Evolutionary conservation across 2,113 vertebrate genomes (phyloP).

Genomic region (Ptilorrhoa leucosticta): DNA sequence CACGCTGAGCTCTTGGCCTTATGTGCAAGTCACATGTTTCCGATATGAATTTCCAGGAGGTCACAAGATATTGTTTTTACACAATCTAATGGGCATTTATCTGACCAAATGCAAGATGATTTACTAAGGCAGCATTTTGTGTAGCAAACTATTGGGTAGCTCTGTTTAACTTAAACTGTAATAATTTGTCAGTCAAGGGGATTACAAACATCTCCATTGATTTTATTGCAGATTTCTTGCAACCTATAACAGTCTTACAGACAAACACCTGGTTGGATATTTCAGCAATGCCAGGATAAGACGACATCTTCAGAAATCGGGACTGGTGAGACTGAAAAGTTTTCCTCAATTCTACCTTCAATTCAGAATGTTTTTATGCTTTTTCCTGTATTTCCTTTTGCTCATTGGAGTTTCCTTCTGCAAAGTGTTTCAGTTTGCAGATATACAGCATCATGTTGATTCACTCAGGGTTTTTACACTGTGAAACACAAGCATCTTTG

Average conservation of each 20-base stretch:
- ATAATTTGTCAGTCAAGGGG: not conserved
- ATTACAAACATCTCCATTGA: not conserved
- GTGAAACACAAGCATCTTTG: not conserved
- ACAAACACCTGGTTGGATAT: constrained; percentile 89
- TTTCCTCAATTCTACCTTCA: not conserved
- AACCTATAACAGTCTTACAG: constrained; percentile 91
- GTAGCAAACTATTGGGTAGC: not conserved
- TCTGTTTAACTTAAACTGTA: not conserved
- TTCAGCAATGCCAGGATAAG: constrained; percentile 89
- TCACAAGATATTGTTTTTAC: not conserved
- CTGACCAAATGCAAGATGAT: not conserved
- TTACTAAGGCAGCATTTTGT: not conserved
- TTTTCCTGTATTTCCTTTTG: not conserved
- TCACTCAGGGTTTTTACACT: not conserved
- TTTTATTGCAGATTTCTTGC: constrained; percentile 76
- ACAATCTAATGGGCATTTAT: not conserved
- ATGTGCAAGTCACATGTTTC: rapidly evolving
- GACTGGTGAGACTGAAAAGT: constrained; percentile 79
- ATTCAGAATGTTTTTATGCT: not conserved
- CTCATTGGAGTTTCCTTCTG: not conserved
- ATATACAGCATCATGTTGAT: not conserved
- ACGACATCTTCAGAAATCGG: constrained; percentile 85
- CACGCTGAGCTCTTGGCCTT: not conserved
- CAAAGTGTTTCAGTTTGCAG: not conserved
- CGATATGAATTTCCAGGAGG: not conserved